A percentile compares a stretch with the other conserved stretches of the same genome.
These are phyloP conservation scores for Chamaetylas fuelleborni DNA, from an alignment of 2,113 vertebrate species.

Conservation along the genomic window DNA sequence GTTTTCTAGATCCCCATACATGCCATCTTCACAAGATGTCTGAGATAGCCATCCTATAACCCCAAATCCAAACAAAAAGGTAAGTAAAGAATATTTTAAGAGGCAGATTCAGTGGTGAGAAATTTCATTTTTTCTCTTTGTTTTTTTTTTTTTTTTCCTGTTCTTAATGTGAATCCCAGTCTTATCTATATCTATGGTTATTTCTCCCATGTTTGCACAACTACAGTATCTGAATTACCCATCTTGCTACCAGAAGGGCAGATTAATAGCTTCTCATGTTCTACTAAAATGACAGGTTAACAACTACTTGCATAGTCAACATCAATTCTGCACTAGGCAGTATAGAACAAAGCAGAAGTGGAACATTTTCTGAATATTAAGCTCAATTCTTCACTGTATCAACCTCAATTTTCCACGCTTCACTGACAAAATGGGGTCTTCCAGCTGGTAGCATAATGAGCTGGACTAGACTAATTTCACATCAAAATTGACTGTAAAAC, in stretches of 20 bases:
- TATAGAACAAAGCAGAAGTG: neutral
- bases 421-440: neutral
- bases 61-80: neutral
- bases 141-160: no score
- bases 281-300: neutral
- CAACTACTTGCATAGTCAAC: neutral
- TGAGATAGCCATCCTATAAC: neutral
- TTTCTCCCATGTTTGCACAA: neutral
- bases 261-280: neutral
- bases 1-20: neutral
- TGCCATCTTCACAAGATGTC: neutral
- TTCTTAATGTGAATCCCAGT: neutral
- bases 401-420: neutral
- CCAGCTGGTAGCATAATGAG: neutral
- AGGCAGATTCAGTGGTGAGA: neutral
- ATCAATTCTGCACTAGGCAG: neutral
- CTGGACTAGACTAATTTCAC: neutral
- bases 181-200: neutral
- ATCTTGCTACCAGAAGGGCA: neutral
- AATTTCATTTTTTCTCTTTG: neutral
- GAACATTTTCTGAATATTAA: neutral
- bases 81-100: neutral
- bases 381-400: neutral
- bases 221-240: neutral
- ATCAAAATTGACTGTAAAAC: slow-evolving; percentile 18